Evolutionary conservation across 2,113 vertebrate genomes (phyloP), one percentile per base, ranked within the genome.

Genomic region (Alligator sinensis): DNA sequence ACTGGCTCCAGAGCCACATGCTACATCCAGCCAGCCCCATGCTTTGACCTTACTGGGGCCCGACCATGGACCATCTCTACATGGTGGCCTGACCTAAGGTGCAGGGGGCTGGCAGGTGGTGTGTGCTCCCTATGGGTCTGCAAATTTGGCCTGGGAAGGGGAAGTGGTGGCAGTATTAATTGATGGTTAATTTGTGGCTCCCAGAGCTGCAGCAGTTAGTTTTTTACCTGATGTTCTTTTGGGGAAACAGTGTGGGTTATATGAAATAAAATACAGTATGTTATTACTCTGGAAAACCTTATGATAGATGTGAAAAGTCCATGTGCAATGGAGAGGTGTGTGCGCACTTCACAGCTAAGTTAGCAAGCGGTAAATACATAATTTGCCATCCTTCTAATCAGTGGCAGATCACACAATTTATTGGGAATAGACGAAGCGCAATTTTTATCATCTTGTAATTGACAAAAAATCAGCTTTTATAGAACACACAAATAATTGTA

Each of bases 371-470:
- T 80, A 62, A 24, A n/a, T 59, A 2, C 1, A 2, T 11, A 34
- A 1, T 80, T 62, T 90, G 58, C 54, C 11, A 3, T n/a, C 47
- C 62, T 1, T 18, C 1, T 1, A 1, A 1, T 0, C 13, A 7
- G 6, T 55, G 47, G 34, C 11, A 27, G 4, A 3, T 66, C 0
- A 2, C 76, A 8, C 81, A 82, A 14, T 38, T 63, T 77, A 0
- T 2, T 58, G 28, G 61, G 30, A 22, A 16, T 0, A 0, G 34
- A 11, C 3, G 4, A 95, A 75, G 22, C 25, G 25, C 22, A 28
- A 9, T 38, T 27, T 18, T 77, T 63, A 11, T 70, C 11, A 9
- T 34, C 4, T 63, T 19, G 11, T 77, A 57, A 18, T n/a, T 79
- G 6, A 82, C 30, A 58, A 38, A 61, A 61, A 84, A 7, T 15